Evolutionary conservation across 2,113 vertebrate genomes (phyloP), one percentile per base, ranked within the genome.

Genomic region (Actenoides hombroni): DNA sequence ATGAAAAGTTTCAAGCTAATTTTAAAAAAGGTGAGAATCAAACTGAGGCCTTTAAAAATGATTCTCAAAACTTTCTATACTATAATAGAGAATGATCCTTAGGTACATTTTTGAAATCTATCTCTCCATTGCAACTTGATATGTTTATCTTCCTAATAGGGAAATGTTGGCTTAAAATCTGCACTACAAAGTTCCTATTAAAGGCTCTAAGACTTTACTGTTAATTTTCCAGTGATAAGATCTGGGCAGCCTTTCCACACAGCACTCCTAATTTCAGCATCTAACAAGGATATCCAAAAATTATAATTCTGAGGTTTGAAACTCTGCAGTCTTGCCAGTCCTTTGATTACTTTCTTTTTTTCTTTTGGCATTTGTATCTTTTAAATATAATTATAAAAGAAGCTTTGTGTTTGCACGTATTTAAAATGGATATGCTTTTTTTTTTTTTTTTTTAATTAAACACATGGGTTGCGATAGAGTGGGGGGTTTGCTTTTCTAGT

Each of bases 201-300:
- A 64, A 84, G 53, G 21, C 54, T 94, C 28, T 89, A 61, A 83
- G 83, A 29, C 48, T 86, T 93, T 63, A 57, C 56, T 86, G 53
- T 86, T 82, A 79, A 93, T 86, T 96, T 94, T n/a, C 17, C 39
- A 49, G n/a, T 76, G 90, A 95, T 93, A 93, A 92, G 31, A 61
- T 88, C 69, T 73, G 93, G 94, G 77, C 56, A 96, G 73, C 39
- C 61, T 84, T 95, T 96, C 80, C 57, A 42, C 33, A 24, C 28
- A 76, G 48, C 21, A 37, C 44, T 94, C 40, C 44, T 82, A 68
- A 78, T 91, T 89, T 96, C 91, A 85, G 48, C 61, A 64, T 86
- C 75, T 92, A 61, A 65, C 29, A 56, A 24, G 61, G 37, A 91
- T 88, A 69, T 63, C 21, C 26, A 85, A 68, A 95, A 93, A 69